Conservation (phyloP, 1,140 invertebrate genomes). For the Theocolax elegans region DNA sequence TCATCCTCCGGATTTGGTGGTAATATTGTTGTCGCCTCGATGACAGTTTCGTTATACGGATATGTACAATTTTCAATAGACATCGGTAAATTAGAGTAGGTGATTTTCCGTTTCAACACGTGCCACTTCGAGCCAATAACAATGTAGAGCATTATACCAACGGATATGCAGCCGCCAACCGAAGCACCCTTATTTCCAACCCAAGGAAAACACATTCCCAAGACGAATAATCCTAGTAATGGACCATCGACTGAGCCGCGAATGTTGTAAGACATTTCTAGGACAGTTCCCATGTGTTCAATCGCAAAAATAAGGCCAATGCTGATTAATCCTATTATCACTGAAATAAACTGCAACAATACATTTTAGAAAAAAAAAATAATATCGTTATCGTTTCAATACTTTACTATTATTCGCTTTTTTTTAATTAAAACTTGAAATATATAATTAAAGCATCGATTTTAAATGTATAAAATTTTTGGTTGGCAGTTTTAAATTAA, state of each 20-base stretch:
- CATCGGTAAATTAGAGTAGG: conserved; percentile 50
- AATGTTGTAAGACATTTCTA: conserved; percentile 64
- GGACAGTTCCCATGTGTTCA: conserved; percentile 59
- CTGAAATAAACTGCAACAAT: neutral
- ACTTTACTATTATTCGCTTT: too few species aligned
- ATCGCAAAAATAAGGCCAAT: conserved; percentile 68
- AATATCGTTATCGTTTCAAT: too few species aligned
- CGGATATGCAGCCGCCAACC: conserved; percentile 63
- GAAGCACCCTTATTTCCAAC: conserved; percentile 67
- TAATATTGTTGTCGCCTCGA: conserved; percentile 17
- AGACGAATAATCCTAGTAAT: conserved; percentile 67
- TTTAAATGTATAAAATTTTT: too few species aligned
- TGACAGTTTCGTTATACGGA: conserved; percentile 17
- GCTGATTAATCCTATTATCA: conserved; percentile 64
- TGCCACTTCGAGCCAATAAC: conserved; percentile 66
- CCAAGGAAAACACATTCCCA: conserved; percentile 69
- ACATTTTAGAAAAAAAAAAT: too few species aligned
- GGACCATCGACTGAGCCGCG: conserved; percentile 68
- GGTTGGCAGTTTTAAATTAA: too few species aligned
- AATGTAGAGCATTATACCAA: conserved; percentile 70
- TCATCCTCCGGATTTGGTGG: conserved; percentile 38
- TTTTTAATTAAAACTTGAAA: too few species aligned
- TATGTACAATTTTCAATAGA: conserved; percentile 61
- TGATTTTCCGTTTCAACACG: conserved; percentile 55
- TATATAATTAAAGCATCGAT: too few species aligned